Evolutionary conservation across 1,140 invertebrate genomes (phyloP), one percentile per base, ranked within the genome.

Genomic region (Bombus picipes): DNA sequence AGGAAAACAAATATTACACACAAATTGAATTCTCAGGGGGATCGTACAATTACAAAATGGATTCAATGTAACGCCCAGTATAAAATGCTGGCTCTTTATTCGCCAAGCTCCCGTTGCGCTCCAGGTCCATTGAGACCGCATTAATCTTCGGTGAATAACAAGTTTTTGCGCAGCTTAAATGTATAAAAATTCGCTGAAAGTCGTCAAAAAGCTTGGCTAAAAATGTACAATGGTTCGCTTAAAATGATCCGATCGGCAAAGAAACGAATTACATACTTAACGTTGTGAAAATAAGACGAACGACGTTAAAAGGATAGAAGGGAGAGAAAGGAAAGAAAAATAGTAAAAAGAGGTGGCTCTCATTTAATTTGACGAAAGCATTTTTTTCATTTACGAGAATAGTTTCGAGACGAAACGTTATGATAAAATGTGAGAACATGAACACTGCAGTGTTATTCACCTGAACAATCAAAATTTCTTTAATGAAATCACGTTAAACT

Each of bases 331-430:
- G 15, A 41, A n/a, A 22, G 41, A 79, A 62, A 25, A 34, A 28
- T 13, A 43, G 22, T 37, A 66, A 22, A 53, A 22, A 41, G 25
- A 37, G 32, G 15, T 28, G 25, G 37, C 37, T 70, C 66, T 65
- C 39, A 62, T 73, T 85, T 85, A 85, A 81, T 65, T 83, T 57
- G 53, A 22, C 15, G 39, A 88, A 59, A 66, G 73, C 53, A 73
- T 43, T 89, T 85, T 81, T 59, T 32, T 32, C 62, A n/a, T 13
- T n/a, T 6, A 22, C 18, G 47, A 53, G 18, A 53, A 22, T 6
- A 22, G 15, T 53, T 18, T 18, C 47, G 5, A 53, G 47, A 53
- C 47, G 47, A 53, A 53, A 53, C 18, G 5, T 53, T 47, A 53
- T 22, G 6, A 53, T 22, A 22, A 53, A 53, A 53, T 22, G 18